phyloP scores from a whole-genome alignment of 2,797 vertebrate genomes.

The Amniataba percoides region DNA sequence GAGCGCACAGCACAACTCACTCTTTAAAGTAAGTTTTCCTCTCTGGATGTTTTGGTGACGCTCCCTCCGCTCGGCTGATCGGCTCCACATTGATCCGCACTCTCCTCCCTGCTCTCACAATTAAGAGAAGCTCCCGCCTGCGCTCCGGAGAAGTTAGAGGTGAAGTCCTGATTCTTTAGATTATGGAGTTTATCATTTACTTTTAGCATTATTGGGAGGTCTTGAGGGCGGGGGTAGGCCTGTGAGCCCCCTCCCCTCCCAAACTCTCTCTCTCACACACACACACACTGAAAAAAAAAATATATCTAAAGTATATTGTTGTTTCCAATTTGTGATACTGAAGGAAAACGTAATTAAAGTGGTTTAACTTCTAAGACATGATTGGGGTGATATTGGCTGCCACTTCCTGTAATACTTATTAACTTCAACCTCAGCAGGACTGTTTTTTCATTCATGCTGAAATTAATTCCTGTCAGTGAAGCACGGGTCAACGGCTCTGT shows the following conservation, averaged over 20 bases:
- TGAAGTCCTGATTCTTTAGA: not conserved
- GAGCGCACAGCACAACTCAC: conserved; percentile 50
- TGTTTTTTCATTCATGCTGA: conserved; percentile 4
- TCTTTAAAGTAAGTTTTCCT: conserved; percentile 77
- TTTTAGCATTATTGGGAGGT: conserved; percentile 12
- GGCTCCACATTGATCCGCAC: conserved; percentile 22
- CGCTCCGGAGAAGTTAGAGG: not conserved
- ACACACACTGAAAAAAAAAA: not conserved
- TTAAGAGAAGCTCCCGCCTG: not conserved
- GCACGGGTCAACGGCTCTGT: not conserved
- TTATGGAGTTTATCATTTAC: not conserved
- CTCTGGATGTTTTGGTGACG: conserved; percentile 36
- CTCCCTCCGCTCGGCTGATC: conserved; percentile 44
- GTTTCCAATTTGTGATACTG: not conserved
- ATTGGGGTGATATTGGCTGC: not conserved
- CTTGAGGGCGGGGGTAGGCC: conserved; percentile 54
- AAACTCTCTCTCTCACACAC: conserved; percentile 3
- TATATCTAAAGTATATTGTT: not conserved
- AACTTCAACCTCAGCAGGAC: not conserved
- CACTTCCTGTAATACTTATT: not conserved
- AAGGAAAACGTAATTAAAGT: not conserved
- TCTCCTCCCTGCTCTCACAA: conserved; percentile 20
- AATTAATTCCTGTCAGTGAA: not conserved
- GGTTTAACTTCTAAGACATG: not conserved
- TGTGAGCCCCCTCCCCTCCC: conserved; percentile 59